These are phyloP conservation scores for Polyodon spathula DNA, from an alignment of 2,113 vertebrate genomes.

Conservation along the genomic window DNA sequence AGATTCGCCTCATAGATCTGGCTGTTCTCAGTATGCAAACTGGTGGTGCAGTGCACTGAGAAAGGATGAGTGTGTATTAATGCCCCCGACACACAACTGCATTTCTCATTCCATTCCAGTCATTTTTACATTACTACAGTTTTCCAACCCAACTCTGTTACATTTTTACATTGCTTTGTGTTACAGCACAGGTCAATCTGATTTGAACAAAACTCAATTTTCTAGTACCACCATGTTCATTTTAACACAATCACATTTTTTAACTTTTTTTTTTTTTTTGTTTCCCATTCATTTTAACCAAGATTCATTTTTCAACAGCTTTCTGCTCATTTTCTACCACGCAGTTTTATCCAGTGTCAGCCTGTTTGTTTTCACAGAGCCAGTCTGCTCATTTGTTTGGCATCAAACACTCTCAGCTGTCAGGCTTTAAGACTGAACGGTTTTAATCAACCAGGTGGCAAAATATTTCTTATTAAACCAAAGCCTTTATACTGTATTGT, in stretches of 20 bases:
- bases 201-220: neutral
- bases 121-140: slow-evolving; percentile 7
- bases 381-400: slow-evolving; percentile 1
- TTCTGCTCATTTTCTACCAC: neutral
- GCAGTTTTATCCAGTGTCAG: neutral
- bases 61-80: neutral
- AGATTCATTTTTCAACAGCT: neutral
- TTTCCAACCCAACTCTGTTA: neutral
- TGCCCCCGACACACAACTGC: neutral
- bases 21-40: slow-evolving; percentile 1
- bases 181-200: neutral
- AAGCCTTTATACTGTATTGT: neutral
- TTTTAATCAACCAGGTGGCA: slow-evolving; percentile 6
- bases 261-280: too few relatives aligned
- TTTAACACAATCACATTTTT: neutral
- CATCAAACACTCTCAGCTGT: neutral
- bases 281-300: neutral
- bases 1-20: neutral
- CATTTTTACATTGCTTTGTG: neutral
- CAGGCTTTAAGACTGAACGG: neutral
- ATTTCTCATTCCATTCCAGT: neutral
- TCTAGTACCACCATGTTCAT: too few relatives aligned
- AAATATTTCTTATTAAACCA: neutral
- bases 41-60: neutral
- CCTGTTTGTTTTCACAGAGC: slow-evolving; percentile 1